phyloP scores from a whole-genome alignment of 2,797 vertebrate genomes.

The Botia kubotai region DNA sequence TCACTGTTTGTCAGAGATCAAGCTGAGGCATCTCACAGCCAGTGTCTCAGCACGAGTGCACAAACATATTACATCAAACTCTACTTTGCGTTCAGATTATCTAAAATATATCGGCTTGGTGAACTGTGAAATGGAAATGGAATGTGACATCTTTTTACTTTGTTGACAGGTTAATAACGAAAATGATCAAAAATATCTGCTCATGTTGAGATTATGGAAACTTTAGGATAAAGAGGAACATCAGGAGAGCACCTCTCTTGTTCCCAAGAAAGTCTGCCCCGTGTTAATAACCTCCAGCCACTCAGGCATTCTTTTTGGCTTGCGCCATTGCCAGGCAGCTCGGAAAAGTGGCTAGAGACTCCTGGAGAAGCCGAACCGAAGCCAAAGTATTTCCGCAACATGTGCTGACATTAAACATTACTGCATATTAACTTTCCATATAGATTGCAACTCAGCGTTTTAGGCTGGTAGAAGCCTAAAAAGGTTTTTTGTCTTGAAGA shows the following conservation, averaged over 20 bases:
- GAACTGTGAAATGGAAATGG: too few relatives aligned
- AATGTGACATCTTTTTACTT: neutral
- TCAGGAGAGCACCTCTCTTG: constrained; percentile 68
- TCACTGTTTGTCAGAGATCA: constrained; percentile 58
- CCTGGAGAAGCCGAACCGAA: constrained; percentile 77
- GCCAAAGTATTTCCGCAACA: constrained; percentile 84
- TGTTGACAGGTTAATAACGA: constrained; percentile 31
- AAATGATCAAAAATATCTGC: constrained; percentile 13
- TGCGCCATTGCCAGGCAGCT: constrained; percentile 69
- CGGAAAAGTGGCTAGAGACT: constrained; percentile 74
- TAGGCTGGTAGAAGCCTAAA: constrained; percentile 74
- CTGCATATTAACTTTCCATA: constrained; percentile 84
- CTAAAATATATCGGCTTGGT: neutral
- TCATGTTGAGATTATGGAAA: constrained; percentile 37
- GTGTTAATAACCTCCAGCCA: constrained; percentile 69
- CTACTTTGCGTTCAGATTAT: neutral
- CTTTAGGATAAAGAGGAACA: constrained; percentile 56
- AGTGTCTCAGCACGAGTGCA: too few relatives aligned
- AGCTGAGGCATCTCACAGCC: constrained; percentile 47
- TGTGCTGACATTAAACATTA: constrained; percentile 86
- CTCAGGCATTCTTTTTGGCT: constrained; percentile 71
- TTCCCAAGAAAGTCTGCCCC: constrained; percentile 70
- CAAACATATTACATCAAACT: neutral
- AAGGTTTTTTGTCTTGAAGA: constrained; percentile 83
- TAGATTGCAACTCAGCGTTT: constrained; percentile 81